phyloP scores from a whole-genome alignment of 2,113 vertebrate genomes.

The Anoura caudifer region DNA sequence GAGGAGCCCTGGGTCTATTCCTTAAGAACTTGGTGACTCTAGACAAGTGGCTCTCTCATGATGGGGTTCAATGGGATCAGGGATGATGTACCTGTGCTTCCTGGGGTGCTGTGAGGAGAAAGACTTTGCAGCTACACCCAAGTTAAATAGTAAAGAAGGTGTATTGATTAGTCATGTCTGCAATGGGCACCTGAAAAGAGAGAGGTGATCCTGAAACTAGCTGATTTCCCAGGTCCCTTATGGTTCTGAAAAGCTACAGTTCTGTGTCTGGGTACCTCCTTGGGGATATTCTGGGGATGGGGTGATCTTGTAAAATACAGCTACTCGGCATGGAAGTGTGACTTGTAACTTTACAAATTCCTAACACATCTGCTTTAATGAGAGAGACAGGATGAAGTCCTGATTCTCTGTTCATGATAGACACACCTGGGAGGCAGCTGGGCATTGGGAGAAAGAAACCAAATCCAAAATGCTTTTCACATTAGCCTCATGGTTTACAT shows the following conservation, averaged over 20 bases:
- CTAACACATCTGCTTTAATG: background rate
- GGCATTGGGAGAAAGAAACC: background rate
- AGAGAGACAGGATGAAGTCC: background rate
- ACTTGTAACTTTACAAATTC: background rate
- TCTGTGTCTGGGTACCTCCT: background rate
- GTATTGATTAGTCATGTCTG: background rate
- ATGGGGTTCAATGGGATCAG: background rate
- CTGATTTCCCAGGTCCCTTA: background rate
- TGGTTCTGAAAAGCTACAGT: background rate
- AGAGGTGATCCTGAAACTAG: background rate
- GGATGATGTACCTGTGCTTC: background rate
- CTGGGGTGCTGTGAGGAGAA: background rate
- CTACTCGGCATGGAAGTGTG: background rate
- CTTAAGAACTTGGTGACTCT: background rate
- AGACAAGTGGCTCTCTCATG: background rate
- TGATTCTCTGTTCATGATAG: background rate
- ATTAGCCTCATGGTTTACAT: background rate
- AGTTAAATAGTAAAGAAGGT: background rate
- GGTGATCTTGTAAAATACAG: background rate
- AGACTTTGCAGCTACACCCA: background rate
- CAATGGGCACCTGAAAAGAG: background rate
- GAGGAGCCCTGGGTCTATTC: background rate
- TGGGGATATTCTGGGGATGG: background rate
- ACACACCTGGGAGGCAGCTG: background rate
- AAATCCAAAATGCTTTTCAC: background rate